These are phyloP conservation scores for Atherix ibis DNA, from an alignment of 2,888 invertebrate genomes.

Conservation along the genomic window DNA sequence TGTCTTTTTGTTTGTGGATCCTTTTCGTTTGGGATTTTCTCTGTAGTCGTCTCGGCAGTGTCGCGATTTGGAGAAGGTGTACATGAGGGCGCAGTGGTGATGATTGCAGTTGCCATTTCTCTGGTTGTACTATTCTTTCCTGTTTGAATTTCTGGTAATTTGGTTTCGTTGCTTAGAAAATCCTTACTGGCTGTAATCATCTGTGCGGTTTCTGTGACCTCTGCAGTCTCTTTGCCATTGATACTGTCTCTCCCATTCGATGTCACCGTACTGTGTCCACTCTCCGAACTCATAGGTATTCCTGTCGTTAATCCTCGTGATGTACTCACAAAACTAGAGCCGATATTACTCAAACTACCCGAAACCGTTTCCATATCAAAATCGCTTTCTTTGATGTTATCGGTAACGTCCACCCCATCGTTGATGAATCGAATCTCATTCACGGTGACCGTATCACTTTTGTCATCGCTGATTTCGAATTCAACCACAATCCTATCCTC, in stretches of 20 bases:
- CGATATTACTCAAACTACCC: not conserved
- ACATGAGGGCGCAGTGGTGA: slow-evolving; percentile 7
- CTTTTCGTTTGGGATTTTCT: slow-evolving; percentile 9
- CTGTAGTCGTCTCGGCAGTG: slow-evolving; percentile 9
- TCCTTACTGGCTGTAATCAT: too few species aligned
- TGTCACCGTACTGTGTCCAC: too few species aligned
- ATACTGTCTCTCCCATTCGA: too few species aligned
- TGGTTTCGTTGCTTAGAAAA: not conserved
- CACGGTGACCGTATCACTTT: too few species aligned
- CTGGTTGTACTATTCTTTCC: too few species aligned
- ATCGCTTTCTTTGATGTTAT: slow-evolving; percentile 16
- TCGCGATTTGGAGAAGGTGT: too few species aligned
- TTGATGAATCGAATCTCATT: slow-evolving; percentile 32
- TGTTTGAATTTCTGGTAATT: not conserved
- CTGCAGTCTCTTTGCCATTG: too few species aligned
- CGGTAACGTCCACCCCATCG: slow-evolving; percentile 30
- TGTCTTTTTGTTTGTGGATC: slow-evolving; percentile 5
- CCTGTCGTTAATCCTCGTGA: not conserved
- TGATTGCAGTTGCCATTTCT: slow-evolving; percentile 5
- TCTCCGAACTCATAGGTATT: too few species aligned
- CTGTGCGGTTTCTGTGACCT: too few species aligned
- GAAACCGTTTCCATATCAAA: not conserved
- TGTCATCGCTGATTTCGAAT: slow-evolving; percentile 18
- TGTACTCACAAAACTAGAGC: not conserved
- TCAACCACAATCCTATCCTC: slow-evolving; percentile 28